Evolutionary conservation across 2,113 vertebrate species (phyloP).

Genomic region (Vulpes ferrilata): DNA sequence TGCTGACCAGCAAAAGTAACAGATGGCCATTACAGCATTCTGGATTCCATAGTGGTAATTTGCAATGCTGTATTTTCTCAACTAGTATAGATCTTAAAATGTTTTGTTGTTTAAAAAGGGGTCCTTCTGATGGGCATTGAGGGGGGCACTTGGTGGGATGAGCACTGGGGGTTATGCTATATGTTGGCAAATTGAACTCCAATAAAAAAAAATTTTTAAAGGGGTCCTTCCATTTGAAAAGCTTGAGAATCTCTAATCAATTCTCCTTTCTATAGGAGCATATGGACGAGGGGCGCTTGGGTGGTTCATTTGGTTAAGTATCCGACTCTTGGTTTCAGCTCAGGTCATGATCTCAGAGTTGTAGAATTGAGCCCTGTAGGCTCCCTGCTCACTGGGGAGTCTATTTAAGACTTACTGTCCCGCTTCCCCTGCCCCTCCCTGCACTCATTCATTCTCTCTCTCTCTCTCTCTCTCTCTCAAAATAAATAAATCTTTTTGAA

Average conservation of each 20-base stretch:
- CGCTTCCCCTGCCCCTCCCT: too few species aligned
- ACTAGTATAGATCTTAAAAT: not conserved
- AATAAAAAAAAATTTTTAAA: not conserved
- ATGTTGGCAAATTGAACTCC: too few species aligned
- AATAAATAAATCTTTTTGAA: not conserved
- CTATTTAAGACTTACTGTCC: not conserved
- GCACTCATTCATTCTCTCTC: not conserved
- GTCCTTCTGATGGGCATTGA: not conserved
- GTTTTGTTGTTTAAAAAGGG: not conserved
- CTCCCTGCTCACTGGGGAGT: not conserved
- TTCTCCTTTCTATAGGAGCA: not conserved
- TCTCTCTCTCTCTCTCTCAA: not conserved
- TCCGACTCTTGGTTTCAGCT: not conserved
- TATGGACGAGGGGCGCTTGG: not conserved
- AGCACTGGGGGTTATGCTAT: too few species aligned
- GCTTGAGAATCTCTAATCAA: not conserved
- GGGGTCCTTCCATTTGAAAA: slow-evolving; percentile 9
- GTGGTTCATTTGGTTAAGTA: not conserved
- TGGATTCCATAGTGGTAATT: not conserved
- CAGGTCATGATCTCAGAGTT: not conserved
- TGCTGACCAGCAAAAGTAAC: not conserved
- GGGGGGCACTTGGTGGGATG: too few species aligned
- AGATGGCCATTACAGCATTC: not conserved
- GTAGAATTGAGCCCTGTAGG: not conserved
- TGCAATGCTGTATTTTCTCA: not conserved